Evolutionary conservation across 2,113 vertebrate genomes (phyloP).

Genomic region (Rhabdomys dilectus): DNA sequence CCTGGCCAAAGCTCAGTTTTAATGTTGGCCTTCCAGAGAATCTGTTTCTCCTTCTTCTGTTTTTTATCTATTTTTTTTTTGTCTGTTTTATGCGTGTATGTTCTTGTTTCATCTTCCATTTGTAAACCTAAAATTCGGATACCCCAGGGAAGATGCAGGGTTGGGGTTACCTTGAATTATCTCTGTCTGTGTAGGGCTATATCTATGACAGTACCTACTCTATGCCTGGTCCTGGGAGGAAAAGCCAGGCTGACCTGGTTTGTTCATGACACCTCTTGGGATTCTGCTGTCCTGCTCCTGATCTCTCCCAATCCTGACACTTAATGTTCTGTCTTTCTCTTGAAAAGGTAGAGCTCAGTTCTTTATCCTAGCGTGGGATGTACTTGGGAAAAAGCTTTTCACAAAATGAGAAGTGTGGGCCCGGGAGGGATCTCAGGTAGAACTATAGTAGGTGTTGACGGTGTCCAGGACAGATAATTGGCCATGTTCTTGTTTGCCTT

Average conservation of each 20-base stretch:
- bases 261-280: not conserved
- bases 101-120: not conserved
- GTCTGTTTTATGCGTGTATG: not conserved
- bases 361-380: not conserved
- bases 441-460: not conserved
- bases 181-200: not conserved
- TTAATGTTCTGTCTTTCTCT: not conserved
- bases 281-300: not conserved
- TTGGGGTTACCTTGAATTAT: not conserved
- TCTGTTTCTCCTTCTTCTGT: not conserved
- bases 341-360: not conserved
- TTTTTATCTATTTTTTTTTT: not conserved
- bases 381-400: not conserved
- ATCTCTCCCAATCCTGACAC: not conserved
- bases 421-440: not conserved
- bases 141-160: not conserved
- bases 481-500: not conserved
- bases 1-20: not conserved
- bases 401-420: not conserved
- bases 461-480: not conserved
- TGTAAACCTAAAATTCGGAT: not conserved
- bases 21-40: not conserved
- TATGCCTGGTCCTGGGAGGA: not conserved
- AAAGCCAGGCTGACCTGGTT: not conserved
- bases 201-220: not conserved